Conservation (phyloP, 2,797 vertebrate species). For the Sorex maritimensis region DNA sequence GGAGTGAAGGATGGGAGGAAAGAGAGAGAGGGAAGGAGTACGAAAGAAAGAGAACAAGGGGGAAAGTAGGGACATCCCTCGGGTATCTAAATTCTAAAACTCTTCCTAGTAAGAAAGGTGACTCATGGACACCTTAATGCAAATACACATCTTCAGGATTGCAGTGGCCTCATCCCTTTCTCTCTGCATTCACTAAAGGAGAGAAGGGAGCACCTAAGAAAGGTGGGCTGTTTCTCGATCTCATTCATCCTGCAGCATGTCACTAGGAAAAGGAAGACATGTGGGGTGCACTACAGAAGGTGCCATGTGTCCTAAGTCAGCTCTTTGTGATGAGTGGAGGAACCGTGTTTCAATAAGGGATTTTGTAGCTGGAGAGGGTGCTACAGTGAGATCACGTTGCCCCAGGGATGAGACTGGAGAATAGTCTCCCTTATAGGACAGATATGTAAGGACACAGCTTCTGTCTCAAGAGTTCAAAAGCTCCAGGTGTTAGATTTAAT, state of each 20-base stretch:
- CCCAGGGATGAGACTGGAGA: slow-evolving; percentile 11
- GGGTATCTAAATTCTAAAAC: no score
- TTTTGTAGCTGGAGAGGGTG: not conserved
- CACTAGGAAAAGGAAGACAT: slow-evolving; percentile 12
- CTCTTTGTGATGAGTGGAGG: slow-evolving; percentile 63
- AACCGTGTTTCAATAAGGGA: slow-evolving; percentile 35
- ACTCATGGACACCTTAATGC: not conserved
- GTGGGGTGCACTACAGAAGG: slow-evolving; percentile 48
- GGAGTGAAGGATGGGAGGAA: no score
- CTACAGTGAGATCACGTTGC: slow-evolving; percentile 25
- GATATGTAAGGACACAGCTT: not conserved
- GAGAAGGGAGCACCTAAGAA: not conserved
- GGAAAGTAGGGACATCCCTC: no score
- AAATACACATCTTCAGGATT: slow-evolving; percentile 4
- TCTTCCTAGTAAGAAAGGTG: not conserved
- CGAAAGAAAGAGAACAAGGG: no score
- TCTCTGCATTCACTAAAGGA: not conserved
- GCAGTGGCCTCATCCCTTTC: not conserved
- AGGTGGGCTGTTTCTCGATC: not conserved
- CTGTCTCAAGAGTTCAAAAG: slow-evolving; percentile 28
- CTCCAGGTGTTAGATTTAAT: slow-evolving; percentile 53
- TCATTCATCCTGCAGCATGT: not conserved
- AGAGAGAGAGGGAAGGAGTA: no score
- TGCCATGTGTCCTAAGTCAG: slow-evolving; percentile 51
- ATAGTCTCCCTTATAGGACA: slow-evolving; percentile 10